Conservation (phyloP, 2,888 invertebrate species). For the Achlya flavicornis region DNA sequence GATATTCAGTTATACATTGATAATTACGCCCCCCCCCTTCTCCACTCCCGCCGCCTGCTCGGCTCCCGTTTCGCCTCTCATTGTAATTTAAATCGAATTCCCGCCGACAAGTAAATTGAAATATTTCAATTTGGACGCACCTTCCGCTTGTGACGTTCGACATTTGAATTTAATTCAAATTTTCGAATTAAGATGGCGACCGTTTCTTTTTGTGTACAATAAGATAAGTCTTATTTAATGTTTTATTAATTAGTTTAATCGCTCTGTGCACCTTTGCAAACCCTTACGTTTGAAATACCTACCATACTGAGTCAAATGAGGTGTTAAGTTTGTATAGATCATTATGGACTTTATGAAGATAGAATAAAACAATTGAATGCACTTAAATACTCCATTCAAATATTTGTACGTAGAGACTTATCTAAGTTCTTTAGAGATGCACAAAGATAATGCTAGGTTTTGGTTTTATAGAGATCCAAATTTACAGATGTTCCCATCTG, state of each 20-base stretch:
- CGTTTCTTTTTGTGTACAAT: conserved; percentile 29
- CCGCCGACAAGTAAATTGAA: conserved; percentile 80
- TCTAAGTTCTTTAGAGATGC: not conserved
- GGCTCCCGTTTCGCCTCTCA: conserved; percentile 51
- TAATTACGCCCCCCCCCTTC: conserved; percentile 56
- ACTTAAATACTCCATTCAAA: not conserved
- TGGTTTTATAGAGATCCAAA: not conserved
- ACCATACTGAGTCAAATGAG: not conserved
- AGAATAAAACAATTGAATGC: not conserved
- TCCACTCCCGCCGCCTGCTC: conserved; percentile 19
- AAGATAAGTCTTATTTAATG: not conserved
- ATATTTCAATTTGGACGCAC: conserved; percentile 78
- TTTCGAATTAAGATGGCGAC: conserved; percentile 65
- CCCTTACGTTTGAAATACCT: not conserved
- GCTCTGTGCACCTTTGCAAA: not conserved
- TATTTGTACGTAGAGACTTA: not conserved
- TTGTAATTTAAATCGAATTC: conserved; percentile 83
- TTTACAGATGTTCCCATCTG: too few species aligned
- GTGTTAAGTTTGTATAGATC: not conserved
- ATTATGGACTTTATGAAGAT: not conserved
- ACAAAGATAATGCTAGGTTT: not conserved
- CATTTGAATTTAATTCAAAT: conserved; percentile 55
- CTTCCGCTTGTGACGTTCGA: conserved; percentile 60
- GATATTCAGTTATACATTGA: conserved; percentile 76
- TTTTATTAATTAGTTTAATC: not conserved